phyloP scores from a whole-genome alignment of 2,888 invertebrate genomes.

The Callyntrura guangdongensis region DNA sequence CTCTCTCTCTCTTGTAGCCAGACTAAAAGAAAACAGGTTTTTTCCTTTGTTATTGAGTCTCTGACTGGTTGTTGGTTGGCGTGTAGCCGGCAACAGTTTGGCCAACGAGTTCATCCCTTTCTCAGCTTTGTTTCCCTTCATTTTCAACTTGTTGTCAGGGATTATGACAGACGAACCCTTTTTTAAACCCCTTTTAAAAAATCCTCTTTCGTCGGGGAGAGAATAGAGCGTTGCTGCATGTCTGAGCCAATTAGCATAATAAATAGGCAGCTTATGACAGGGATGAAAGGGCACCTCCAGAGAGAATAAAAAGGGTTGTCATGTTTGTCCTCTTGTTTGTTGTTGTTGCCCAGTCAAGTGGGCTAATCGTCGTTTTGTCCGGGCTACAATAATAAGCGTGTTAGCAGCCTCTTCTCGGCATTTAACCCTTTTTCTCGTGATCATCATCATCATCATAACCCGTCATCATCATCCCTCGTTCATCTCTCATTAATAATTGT shows the following conservation, averaged over 20 bases:
- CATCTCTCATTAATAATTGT: conserved; percentile 25
- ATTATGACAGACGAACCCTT: conserved; percentile 39
- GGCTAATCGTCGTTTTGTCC: conserved; percentile 49
- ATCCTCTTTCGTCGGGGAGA: conserved; percentile 29
- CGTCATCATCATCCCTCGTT: background rate
- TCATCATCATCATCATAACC: background rate
- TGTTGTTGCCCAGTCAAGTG: conserved; percentile 65
- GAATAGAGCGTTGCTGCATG: background rate
- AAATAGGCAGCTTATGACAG: no score
- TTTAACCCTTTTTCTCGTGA: conserved; percentile 16
- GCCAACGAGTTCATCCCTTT: conserved; percentile 65
- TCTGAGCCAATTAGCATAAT: no score
- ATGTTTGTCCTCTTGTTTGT: conserved; percentile 62
- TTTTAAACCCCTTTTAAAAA: background rate
- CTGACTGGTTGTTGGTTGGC: conserved; percentile 26
- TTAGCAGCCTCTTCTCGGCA: conserved; percentile 29
- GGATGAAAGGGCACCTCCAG: background rate
- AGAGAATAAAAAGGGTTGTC: conserved; percentile 69
- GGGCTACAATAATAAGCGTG: conserved; percentile 48
- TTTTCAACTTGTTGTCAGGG: conserved; percentile 41
- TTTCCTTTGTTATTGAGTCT: background rate
- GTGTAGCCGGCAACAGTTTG: conserved; percentile 57
- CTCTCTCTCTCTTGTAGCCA: no score
- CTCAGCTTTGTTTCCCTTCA: conserved; percentile 44
- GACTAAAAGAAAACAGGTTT: conserved; percentile 67